Base-by-base conservation (phyloP, 2,113 vertebrate species). In the Gobiocypris rarus region DNA sequence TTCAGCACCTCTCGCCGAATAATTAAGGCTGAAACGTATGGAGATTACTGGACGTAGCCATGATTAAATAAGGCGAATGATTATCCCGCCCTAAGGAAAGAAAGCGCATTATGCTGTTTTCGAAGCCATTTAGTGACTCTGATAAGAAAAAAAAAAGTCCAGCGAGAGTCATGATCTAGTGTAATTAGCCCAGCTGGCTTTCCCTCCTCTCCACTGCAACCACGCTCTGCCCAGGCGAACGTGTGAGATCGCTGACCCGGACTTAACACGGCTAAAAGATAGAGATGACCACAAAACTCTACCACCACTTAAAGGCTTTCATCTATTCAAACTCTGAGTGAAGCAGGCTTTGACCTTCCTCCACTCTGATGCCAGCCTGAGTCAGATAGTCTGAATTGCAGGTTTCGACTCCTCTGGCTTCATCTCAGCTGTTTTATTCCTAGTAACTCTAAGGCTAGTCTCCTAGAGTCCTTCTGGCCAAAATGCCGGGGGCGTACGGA, bases 91-190 rank as follows among this genome's bases (percentile, higher is more conserved):
- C 91, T 87, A 86, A 91, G 91, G 87, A 92, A 77, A 86, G 87
- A 89, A 88, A 89, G 89, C 90, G 92, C 92, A 92, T 94, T 92
- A 93, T 91, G 87, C 92, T 88, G 85, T 91, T 94, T 94, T 93
- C 89, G 92, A 93, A 94, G 93, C 93, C 92, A 93, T 94, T 94
- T 93, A 92, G 89, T 81, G 34, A 93, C 91, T 92, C 91, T 83
- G 86, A 89, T 86, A 56, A 22, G 71, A 15, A 31, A 22, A 56
- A 65, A 88, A 87, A 89, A 91, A 91, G 91, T 92, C 86, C 88
- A 91, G 90, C 88, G 91, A 90, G 90, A 92, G 89, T 91, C 91
- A 92, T 91, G 91, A 92, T 91, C 92, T 90, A 92, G 89, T 89
- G 91, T 92, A 93, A 93, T 94, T 90, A 93, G 90, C 88, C 83